phyloP scores from a whole-genome alignment of 2,113 vertebrate genomes.

The Podarcis cretensis region DNA sequence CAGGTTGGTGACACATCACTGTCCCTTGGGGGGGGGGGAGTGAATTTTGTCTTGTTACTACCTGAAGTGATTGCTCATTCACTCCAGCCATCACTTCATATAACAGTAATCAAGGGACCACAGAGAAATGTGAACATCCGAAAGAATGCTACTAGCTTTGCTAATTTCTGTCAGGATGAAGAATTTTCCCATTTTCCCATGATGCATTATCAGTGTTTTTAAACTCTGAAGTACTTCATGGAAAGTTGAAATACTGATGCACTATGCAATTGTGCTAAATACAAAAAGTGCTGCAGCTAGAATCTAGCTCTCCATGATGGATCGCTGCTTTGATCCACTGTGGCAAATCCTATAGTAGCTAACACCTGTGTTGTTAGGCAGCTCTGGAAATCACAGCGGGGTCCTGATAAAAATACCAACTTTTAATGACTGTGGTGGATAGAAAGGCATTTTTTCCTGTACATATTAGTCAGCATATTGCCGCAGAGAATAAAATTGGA shows the following conservation, averaged over 20 bases:
- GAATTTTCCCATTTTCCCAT: background rate
- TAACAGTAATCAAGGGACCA: background rate
- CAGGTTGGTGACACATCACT: no score
- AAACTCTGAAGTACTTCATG: background rate
- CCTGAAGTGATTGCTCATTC: no score
- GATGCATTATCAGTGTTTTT: background rate
- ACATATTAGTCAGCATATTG: background rate
- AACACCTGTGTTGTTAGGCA: background rate
- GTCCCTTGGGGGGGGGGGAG: no score
- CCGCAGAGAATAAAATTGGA: conserved; percentile 6
- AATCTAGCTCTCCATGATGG: background rate
- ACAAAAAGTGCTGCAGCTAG: background rate
- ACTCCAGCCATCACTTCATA: background rate
- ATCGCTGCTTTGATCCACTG: conserved; percentile 29
- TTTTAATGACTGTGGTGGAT: conserved; percentile 34
- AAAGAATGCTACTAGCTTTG: background rate
- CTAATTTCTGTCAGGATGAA: no score
- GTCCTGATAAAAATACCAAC: conserved; percentile 35
- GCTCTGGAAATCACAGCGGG: conserved; percentile 27
- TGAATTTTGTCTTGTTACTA: no score
- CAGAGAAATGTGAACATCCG: background rate
- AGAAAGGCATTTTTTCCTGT: background rate
- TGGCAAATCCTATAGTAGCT: conserved; percentile 21
- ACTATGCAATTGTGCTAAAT: background rate
- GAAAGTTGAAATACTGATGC: background rate